Evolutionary conservation across 2,888 invertebrate genomes (phyloP).

Genomic region (Andrena trimmerana): DNA sequence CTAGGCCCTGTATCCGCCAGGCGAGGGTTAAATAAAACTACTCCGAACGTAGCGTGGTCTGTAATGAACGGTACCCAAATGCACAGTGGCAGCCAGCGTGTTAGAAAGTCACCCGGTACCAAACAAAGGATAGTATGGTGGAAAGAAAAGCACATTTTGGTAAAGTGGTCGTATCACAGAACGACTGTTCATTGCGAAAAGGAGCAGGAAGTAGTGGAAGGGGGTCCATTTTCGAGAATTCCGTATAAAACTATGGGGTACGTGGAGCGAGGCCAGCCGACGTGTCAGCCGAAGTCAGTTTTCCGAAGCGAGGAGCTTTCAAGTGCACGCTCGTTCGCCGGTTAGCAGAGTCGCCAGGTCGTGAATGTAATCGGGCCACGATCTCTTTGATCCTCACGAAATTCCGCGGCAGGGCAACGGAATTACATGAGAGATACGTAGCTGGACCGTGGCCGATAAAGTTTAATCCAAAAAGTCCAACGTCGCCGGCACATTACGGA

Average conservation of each 20-base stretch:
- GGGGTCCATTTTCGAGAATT: background rate
- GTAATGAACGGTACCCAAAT: no score
- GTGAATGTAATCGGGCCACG: constrained; percentile 35
- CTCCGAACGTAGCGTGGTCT: no score
- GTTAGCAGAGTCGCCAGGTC: constrained; percentile 26
- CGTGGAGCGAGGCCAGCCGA: background rate
- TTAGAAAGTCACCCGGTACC: background rate
- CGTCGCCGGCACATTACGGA: constrained; percentile 28
- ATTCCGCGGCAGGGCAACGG: constrained; percentile 38
- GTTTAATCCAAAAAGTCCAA: constrained; percentile 69
- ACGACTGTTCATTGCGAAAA: background rate
- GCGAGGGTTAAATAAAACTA: no score
- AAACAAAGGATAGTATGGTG: background rate
- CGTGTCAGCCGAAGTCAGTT: background rate
- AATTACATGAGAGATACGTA: constrained; percentile 44
- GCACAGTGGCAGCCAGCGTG: no score
- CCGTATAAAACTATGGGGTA: background rate
- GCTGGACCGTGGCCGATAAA: constrained; percentile 66
- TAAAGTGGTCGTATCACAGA: background rate
- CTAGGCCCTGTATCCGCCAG: no score
- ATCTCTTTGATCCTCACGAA: constrained; percentile 60
- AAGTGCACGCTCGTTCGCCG: constrained; percentile 25
- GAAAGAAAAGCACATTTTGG: background rate
- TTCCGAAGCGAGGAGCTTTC: constrained; percentile 41
- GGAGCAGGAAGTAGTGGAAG: background rate